phyloP scores from a whole-genome alignment of 2,113 vertebrate genomes.

The Rissa tridactyla region DNA sequence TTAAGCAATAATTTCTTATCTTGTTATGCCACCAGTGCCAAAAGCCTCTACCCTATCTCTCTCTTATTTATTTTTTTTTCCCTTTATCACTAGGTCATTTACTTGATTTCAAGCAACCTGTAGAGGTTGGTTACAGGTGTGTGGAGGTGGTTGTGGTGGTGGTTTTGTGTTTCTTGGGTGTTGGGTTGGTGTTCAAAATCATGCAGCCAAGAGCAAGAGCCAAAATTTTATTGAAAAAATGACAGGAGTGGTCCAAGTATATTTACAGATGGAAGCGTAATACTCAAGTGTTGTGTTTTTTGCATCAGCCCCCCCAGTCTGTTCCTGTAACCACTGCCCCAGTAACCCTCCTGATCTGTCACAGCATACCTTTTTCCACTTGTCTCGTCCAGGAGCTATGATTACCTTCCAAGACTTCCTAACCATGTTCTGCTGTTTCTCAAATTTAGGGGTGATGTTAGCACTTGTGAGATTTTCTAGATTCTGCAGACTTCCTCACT shows the following conservation, averaged over 20 bases:
- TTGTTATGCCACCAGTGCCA: background rate
- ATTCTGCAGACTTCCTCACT: background rate
- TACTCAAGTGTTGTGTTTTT: background rate
- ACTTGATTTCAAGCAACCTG: background rate
- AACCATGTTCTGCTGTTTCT: background rate
- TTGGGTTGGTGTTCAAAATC: background rate
- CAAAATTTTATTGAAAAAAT: background rate
- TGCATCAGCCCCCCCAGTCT: background rate
- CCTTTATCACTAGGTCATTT: background rate
- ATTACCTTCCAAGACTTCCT: background rate
- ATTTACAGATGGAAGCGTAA: background rate
- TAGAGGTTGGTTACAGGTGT: background rate
- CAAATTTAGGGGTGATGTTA: background rate
- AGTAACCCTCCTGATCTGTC: background rate
- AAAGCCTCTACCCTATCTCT: background rate
- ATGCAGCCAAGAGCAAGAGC: background rate
- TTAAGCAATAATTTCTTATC: background rate
- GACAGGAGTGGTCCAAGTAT: background rate
- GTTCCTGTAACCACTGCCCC: background rate
- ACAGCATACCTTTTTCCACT: background rate
- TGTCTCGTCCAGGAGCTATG: background rate
- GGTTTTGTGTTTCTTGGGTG: background rate
- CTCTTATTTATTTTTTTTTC: too few relatives aligned
- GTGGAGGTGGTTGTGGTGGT: background rate
- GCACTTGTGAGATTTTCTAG: background rate